A percentile compares a stretch with the other conserved stretches of the same genome.
Conservation (phyloP, 2,888 invertebrate species). For the Pachycephus smyrnensis region DNA sequence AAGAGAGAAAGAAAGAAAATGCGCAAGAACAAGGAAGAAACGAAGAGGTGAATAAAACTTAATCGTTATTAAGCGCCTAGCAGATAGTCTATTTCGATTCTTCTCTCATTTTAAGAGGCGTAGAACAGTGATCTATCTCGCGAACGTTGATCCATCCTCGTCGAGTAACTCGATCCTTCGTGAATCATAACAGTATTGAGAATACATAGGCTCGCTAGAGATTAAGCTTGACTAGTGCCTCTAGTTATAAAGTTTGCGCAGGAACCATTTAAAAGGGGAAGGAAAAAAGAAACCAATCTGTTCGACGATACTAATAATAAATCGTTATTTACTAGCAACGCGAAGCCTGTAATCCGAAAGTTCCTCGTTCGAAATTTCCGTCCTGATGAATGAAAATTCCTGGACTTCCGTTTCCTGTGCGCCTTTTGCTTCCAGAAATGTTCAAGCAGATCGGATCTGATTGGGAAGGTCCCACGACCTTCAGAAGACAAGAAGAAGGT, state of each 20-base stretch:
- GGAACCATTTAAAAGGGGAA: slow-evolving; percentile 29
- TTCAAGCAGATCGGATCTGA: not conserved
- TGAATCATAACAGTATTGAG: slow-evolving; percentile 33
- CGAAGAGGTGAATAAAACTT: not conserved
- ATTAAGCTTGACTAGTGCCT: slow-evolving; percentile 63
- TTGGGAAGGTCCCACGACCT: not conserved
- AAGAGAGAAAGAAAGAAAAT: not conserved
- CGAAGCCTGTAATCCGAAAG: not conserved
- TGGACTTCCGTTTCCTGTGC: too few species aligned
- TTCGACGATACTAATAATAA: slow-evolving; percentile 44
- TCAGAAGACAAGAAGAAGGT: too few species aligned
- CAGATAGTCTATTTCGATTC: slow-evolving; percentile 27
- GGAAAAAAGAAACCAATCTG: slow-evolving; percentile 37
- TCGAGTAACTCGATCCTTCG: slow-evolving; percentile 34
- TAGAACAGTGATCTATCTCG: not conserved
- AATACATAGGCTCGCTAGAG: slow-evolving; percentile 44
- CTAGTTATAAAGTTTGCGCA: slow-evolving; percentile 49
- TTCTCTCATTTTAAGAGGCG: slow-evolving; percentile 26
- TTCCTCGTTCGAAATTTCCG: not conserved
- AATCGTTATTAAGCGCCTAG: not conserved
- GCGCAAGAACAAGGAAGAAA: not conserved
- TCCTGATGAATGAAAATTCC: not conserved
- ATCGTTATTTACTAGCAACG: slow-evolving; percentile 48
- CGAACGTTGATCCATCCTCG: not conserved
- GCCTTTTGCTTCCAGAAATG: not conserved